Base-by-base conservation (phyloP, 2,113 vertebrate genomes). In the Paramormyrops kingsleyae region DNA sequence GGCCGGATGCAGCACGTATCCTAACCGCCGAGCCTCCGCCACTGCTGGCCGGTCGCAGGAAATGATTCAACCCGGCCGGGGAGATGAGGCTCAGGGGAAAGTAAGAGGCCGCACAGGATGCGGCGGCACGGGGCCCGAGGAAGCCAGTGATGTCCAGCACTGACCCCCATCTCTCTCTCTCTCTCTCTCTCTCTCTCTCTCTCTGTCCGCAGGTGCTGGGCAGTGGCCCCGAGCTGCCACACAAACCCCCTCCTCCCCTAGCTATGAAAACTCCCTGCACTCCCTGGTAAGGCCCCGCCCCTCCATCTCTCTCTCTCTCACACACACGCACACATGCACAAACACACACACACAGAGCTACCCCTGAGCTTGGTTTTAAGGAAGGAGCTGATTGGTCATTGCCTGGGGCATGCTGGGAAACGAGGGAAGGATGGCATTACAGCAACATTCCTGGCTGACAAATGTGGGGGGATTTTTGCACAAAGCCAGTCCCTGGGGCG, bases 181-280 rank as follows among this genome's bases (percentile, higher is more conserved):
- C n/a, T 10, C 24, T 9, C 12, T 31, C n/a, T 35, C 66, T 27
- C n/a, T 2, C 24, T 70, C 24, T 19, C 17, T n/a, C 46, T 19
- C 27, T 19, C n/a, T 39, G 89, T 90, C 87, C 66, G 53, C 95
- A 99, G 99, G 97, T 96, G 95, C 96, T 92, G 97, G 96, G 95
- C 99, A 98, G 94, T 99, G 99, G 99, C 95, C 98, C 89, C 97
- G 97, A 90, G 92, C 97, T 6, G 94, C 97, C 94, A 98, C 97
- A 94, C 98, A 98, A 93, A 96, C 96, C 85, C 97, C 98, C 50
- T 97, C 98, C 89, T 99, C 98, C 92, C 99, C 98, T 90, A 99
- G 94, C 95, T 99, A 99, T 92, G 98, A 99, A 94, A 98, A 98
- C 94, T 99, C 98, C 89, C 97, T 99, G 89, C 98, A 99, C 96